phyloP scores from a whole-genome alignment of 2,113 vertebrate genomes.

The Dunckerocampus dactyliophorus region DNA sequence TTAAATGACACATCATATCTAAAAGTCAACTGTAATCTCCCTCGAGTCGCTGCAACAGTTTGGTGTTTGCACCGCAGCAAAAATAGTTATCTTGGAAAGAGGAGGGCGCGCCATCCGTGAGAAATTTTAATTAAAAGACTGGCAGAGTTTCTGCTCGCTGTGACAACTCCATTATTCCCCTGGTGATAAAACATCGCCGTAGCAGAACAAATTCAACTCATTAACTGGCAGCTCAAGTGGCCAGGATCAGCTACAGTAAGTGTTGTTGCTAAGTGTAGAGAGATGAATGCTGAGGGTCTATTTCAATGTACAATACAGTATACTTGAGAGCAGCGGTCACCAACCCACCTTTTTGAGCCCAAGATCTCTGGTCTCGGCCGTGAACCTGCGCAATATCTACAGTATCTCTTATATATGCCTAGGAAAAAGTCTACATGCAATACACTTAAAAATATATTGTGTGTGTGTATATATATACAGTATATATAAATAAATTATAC shows the following conservation, averaged over 20 bases:
- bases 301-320: slow-evolving; percentile 19
- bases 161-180: slow-evolving; percentile 65
- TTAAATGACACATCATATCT: slow-evolving; percentile 42
- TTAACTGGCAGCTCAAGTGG: slow-evolving; percentile 39
- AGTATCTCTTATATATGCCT: too few species aligned
- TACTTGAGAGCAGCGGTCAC: too few species aligned
- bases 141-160: slow-evolving; percentile 56
- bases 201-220: slow-evolving; percentile 50
- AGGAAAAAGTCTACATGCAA: too few species aligned
- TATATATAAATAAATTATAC: too few species aligned
- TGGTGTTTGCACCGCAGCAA: slow-evolving; percentile 29
- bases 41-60: slow-evolving; percentile 6
- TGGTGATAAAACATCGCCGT: slow-evolving; percentile 47
- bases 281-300: slow-evolving; percentile 46
- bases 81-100: slow-evolving; percentile 59
- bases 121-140: slow-evolving; percentile 68
- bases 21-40: slow-evolving; percentile 25
- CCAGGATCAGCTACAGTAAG: slow-evolving; percentile 7
- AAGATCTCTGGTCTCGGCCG: too few species aligned
- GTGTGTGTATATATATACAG: too few species aligned
- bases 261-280: slow-evolving; percentile 1
- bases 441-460: too few species aligned
- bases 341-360: too few species aligned
- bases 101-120: slow-evolving; percentile 23
- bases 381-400: too few species aligned